phyloP scores from a whole-genome alignment of 2,888 invertebrate species.

The Pachliopta kotzebuea region DNA sequence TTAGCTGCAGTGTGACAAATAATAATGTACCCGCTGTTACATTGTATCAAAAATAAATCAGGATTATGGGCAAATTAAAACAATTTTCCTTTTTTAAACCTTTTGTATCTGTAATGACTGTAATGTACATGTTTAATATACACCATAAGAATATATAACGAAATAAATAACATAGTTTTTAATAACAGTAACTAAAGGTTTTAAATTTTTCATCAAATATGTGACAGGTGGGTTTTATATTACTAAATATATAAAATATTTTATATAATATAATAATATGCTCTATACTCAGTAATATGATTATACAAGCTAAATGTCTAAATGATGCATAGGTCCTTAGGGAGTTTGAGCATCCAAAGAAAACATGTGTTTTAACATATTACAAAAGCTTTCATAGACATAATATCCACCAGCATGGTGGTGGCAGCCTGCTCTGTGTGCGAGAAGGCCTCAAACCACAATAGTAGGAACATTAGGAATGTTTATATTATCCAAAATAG shows the following conservation, averaged over 20 bases:
- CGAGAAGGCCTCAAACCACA: no score
- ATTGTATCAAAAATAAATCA: neutral
- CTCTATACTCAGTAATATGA: no score
- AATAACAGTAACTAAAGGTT: neutral
- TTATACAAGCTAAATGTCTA: no score
- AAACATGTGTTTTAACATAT: no score
- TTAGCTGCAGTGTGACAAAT: no score
- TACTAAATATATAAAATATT: neutral
- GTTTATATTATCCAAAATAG: neutral
- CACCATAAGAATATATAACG: neutral
- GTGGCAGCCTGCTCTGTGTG: no score
- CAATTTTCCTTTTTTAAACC: neutral
- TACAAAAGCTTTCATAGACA: no score
- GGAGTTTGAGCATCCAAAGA: no score
- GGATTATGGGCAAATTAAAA: neutral
- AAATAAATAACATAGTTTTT: neutral
- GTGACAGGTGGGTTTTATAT: neutral
- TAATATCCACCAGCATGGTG: no score
- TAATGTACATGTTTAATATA: neutral
- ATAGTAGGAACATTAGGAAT: no score
- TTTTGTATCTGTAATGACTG: neutral
- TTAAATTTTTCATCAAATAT: neutral
- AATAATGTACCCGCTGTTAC: no score
- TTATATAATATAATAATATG: neutral
- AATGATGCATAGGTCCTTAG: no score